These are phyloP conservation scores for Bombyx mandarina DNA, from an alignment of 1,140 invertebrate genomes.

Conservation along the genomic window DNA sequence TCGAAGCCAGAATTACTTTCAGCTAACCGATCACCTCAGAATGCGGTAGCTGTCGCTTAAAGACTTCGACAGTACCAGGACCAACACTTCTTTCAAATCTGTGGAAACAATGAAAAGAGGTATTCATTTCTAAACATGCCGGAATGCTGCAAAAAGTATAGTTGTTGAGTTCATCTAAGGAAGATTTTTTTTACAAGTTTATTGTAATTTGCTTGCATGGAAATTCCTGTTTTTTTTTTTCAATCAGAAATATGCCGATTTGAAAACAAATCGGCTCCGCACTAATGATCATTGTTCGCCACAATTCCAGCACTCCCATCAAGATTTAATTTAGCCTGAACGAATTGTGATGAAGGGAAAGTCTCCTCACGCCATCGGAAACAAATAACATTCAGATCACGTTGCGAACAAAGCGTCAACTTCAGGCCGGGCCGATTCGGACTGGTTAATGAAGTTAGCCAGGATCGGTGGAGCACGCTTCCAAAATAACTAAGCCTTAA, in stretches of 20 bases:
- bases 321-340: constrained; percentile 5
- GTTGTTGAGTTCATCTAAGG: too few relatives aligned
- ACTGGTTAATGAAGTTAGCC: constrained; percentile 26
- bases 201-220: not conserved
- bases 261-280: too few relatives aligned
- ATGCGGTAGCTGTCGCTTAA: too few relatives aligned
- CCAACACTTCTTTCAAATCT: too few relatives aligned
- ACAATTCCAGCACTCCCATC: not conserved
- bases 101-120: too few relatives aligned
- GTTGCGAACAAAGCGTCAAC: constrained; percentile 22
- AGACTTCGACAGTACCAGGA: too few relatives aligned
- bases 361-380: constrained; percentile 9
- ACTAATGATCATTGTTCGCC: not conserved
- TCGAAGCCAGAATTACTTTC: too few relatives aligned
- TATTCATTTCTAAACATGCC: too few relatives aligned
- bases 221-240: not conserved
- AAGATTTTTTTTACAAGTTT: not conserved
- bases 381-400: constrained; percentile 22
- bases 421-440: constrained; percentile 14
- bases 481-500: constrained; percentile 12
- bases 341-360: constrained; percentile 9
- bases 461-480: constrained; percentile 14
- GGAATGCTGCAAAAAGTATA: too few relatives aligned
- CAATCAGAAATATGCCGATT: not conserved
- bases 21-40: too few relatives aligned